Base-by-base conservation (phyloP, 2,113 vertebrate species). In the Hassar affinis region DNA sequence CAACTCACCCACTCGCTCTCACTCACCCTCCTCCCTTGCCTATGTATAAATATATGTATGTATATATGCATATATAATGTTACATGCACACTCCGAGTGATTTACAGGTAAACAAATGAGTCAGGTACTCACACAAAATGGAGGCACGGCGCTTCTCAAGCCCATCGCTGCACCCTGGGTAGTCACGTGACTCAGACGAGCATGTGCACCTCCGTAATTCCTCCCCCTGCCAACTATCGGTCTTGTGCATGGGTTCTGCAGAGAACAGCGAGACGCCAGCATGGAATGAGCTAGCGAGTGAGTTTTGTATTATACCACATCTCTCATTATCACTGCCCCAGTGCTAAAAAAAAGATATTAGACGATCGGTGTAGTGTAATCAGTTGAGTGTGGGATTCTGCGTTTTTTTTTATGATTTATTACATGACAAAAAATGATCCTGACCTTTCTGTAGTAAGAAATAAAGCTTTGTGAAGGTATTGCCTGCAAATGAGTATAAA, bases 41-140 rank as follows among this genome's bases (percentile, higher is more conserved):
- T 17, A 35, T 54, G 35, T 71, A 66, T 84, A 42, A 68, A 47
- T 61, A 78, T 81, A 87, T 52, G 69, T 71, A 89, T 62, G 47
- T 72, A 71, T 4, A 22, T 42, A 80, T 85, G 49, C 45, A 57
- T 57, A 59, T 59, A 59, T n/a, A n/a, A n/a, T n/a, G n/a, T n/a
- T n/a, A n/a, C n/a, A n/a, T n/a, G n/a, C 64, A n/a, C 47, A 45
- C 8, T 1, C 56, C 9, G n/a, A 8, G 66, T 81, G 68, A 69
- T 83, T 52, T 82, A 82, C 90, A 93, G 90, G 92, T 92, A 91
- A 92, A 93, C 89, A 92, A 88, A 93, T 89, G 86, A 93, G 86
- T 81, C 91, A 92, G 92, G 92, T 93, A 92, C 88, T 90, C 78
- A 88, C 92, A 94, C 91, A 94, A 93, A 95, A 94, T 94, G 93